Evolutionary conservation across 2,113 vertebrate genomes (phyloP), one percentile per base, ranked within the genome.

Genomic region (Pedionomus torquatus): DNA sequence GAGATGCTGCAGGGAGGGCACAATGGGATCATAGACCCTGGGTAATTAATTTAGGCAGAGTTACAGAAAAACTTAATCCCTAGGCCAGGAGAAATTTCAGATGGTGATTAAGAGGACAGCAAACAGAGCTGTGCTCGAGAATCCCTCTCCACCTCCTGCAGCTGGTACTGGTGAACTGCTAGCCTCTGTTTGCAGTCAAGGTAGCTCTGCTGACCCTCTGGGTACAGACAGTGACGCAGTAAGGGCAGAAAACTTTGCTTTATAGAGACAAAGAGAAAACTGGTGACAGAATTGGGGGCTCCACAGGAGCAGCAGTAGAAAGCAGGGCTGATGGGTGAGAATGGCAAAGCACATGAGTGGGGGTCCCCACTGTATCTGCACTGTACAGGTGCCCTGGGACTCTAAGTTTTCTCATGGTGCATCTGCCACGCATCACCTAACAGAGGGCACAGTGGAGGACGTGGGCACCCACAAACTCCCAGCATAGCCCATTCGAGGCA

Each of bases 31-130:
- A 87, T 0, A 65, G 44, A 72, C 25, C 39, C 44, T 64, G 13
- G 26, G 33, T 84, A 94, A 95, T 94, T 92, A 87, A 84, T 87
- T 87, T 84, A 80, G 92, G 91, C 77, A 94, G 65, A 93, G 72
- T 52, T 88, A 95, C 63, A 88, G 69, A 64, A 96, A 83, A 90
- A 55, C 28, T 84, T 94, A 92, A 96, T 95, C 88, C 69, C 41
- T 14, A 54, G 66, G 23, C 35, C 19, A 63, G 69, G 30, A 83
- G 25, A 85, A 88, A 82, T 66, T 78, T 88, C 71, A 83, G 71
- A 14, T 1, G 0, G 43, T 60, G 66, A 26, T 81, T 85, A 83
- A 65, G n/a, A 80, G 70, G n/a, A 63, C n/a, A 84, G 63, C 79
- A 86, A 74, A 43, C 25, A 86, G 43, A 52, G 35, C 8, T 39